phyloP scores from a whole-genome alignment of 92 coral and sea anemone species.

The Scolanthus callimorphus region DNA sequence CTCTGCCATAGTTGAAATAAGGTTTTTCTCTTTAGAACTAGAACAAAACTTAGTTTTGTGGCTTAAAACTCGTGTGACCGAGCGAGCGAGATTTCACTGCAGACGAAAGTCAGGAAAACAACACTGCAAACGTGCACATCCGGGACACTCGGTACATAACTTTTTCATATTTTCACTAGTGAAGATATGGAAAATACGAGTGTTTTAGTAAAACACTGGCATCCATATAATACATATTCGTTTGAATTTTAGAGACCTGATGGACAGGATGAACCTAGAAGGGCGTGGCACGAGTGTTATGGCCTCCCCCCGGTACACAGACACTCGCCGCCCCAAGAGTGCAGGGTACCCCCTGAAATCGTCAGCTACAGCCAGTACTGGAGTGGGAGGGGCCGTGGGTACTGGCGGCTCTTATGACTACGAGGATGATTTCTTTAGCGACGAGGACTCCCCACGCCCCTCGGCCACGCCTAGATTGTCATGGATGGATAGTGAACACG shows the following conservation, averaged over 20 bases:
- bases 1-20: too few relatives aligned
- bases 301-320: constrained; percentile 47
- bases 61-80: too few relatives aligned
- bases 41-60: too few relatives aligned
- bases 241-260: constrained; percentile 49
- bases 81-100: too few relatives aligned
- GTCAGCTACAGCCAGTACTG: constrained; percentile 19
- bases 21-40: too few relatives aligned
- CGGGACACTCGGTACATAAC: too few relatives aligned
- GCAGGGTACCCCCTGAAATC: constrained; percentile 41
- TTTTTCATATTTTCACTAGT: too few relatives aligned
- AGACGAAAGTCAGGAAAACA: too few relatives aligned
- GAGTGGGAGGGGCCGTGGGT: constrained; percentile 33
- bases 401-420: constrained; percentile 26
- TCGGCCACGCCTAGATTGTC: constrained; percentile 25
- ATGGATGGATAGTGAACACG: constrained; percentile 60
- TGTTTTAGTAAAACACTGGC: too few relatives aligned
- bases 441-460: constrained; percentile 43
- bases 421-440: constrained; percentile 71
- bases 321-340: constrained; percentile 48
- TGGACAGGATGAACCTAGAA: constrained; percentile 84
- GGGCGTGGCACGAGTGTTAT: constrained; percentile 59
- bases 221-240: not conserved
- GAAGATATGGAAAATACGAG: too few relatives aligned
- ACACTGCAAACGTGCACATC: too few relatives aligned